Evolutionary conservation across 1,140 invertebrate species (phyloP), one percentile per base, ranked within the genome.

Genomic region (Papilio polyxenes): DNA sequence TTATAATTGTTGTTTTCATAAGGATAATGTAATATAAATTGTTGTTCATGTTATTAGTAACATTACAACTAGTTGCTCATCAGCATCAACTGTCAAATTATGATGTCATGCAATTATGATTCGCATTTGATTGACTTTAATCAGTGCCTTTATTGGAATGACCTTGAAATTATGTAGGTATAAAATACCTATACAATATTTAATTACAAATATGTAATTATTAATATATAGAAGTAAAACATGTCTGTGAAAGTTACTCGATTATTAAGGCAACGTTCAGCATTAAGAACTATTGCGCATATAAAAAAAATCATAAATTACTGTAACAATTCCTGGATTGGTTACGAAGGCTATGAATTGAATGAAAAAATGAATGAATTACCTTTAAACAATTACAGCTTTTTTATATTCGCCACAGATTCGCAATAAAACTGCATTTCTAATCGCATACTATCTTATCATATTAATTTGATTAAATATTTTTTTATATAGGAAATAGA

Each of bases 1-100:
- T 37, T 77, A 10, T 77, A 53, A 77, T 56, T 77, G 15, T 77
- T 53, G 75, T 53, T 56, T 77, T 77, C 51, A 77, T 76, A 77
- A 77, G 75, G 75, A 77, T 77, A 77, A 23, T 37, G 49, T 56
- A 53, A 56, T 56, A 23, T 77, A 77, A 77, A 77, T 77, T 56
- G 51, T 77, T 7, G 51, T 77, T 7, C 65, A 13, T 72, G 23
- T 72, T 40, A 72, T 8, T 13, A 40, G 62, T 65, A 31, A 65
- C 31, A 65, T 65, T 65, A 65, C 62, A 6, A 15, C 10, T 72
- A 15, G 13, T 13, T 72, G 31, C 65, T 72, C 31, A 72, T 72
- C 31, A 37, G 13, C 65, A 15, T 69, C 65, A 69, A 17, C 13
- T 53, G 48, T 51, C 74, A 75, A 53, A 76, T 44, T 44, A 44